These are phyloP conservation scores for Cercocebus atys DNA, from an alignment of 2,113 vertebrate species.

Conservation along the genomic window DNA sequence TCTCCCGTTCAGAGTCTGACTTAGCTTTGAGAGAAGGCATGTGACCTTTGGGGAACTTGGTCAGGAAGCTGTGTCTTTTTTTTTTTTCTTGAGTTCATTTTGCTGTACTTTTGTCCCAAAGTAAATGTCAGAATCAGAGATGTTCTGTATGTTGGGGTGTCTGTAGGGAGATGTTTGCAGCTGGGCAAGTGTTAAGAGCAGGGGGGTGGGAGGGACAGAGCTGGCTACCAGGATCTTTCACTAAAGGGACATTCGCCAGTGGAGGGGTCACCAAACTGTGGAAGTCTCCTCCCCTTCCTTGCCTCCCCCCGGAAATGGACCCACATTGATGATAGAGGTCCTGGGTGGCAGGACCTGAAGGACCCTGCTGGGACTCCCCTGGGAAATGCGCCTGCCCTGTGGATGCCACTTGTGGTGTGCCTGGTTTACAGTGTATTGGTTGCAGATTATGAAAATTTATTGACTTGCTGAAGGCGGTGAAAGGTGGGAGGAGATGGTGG, in stretches of 20 bases:
- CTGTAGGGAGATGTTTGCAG: not conserved
- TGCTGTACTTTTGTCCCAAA: not conserved
- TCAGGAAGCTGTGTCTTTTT: not conserved
- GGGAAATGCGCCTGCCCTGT: not conserved
- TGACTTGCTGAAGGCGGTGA: not conserved
- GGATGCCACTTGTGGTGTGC: not conserved
- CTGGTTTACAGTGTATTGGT: not conserved
- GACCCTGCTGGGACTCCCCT: too few species aligned
- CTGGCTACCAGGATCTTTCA: not conserved
- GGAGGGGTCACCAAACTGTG: not conserved
- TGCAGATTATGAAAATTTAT: slow-evolving; percentile 47
- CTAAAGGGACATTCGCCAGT: too few species aligned
- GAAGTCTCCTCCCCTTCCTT: not conserved
- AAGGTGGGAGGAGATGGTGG: not conserved
- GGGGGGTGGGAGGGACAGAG: not conserved
- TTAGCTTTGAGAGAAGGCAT: not conserved
- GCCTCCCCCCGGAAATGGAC: not conserved
- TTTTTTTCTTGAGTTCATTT: not conserved
- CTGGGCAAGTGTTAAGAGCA: not conserved
- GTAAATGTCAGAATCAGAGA: not conserved
- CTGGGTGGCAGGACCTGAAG: not conserved
- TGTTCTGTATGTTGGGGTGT: too few species aligned
- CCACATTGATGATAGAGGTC: not conserved
- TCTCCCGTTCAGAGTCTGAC: not conserved
- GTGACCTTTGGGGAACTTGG: not conserved